phyloP scores from a whole-genome alignment of 1,140 invertebrate genomes.

The Papilio glaucus region DNA sequence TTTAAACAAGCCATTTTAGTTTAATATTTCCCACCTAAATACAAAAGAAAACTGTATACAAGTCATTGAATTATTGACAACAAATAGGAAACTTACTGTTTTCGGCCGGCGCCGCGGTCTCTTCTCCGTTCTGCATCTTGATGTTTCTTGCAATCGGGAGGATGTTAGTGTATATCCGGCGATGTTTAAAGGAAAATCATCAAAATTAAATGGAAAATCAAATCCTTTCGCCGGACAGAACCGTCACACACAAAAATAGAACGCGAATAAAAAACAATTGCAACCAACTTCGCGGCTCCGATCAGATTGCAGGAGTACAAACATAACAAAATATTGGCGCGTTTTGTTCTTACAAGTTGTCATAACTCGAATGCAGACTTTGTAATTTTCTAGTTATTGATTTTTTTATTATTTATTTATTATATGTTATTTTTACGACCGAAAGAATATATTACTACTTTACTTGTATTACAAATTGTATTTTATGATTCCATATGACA shows the following conservation, averaged over 20 bases:
- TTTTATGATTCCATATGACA: too few species aligned
- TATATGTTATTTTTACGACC: too few species aligned
- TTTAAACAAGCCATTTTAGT: conserved; percentile 38
- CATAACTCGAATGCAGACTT: not conserved
- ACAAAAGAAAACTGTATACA: conserved; percentile 59
- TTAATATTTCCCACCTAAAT: conserved; percentile 48
- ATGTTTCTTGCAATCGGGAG: conserved; percentile 62
- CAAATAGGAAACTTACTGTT: conserved; percentile 71
- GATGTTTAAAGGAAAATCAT: conserved; percentile 65
- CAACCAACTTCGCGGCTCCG: conserved; percentile 65
- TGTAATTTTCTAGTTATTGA: too few species aligned
- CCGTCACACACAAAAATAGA: conserved; percentile 83
- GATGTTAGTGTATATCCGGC: conserved; percentile 53
- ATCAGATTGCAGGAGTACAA: conserved; percentile 37
- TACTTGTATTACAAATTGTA: too few species aligned
- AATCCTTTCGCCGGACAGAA: conserved; percentile 67
- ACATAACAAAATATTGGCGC: conserved; percentile 30
- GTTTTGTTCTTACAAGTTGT: conserved; percentile 26
- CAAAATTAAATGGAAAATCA: conserved; percentile 69
- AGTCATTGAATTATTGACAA: conserved; percentile 65
- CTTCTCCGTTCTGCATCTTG: conserved; percentile 79
- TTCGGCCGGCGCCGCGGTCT: conserved; percentile 61
- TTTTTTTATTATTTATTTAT: too few species aligned
- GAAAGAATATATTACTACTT: too few species aligned
- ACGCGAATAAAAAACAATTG: conserved; percentile 82